These are phyloP conservation scores for Peromyscus eremicus DNA, from an alignment of 2,797 vertebrate genomes.

Conservation along the genomic window DNA sequence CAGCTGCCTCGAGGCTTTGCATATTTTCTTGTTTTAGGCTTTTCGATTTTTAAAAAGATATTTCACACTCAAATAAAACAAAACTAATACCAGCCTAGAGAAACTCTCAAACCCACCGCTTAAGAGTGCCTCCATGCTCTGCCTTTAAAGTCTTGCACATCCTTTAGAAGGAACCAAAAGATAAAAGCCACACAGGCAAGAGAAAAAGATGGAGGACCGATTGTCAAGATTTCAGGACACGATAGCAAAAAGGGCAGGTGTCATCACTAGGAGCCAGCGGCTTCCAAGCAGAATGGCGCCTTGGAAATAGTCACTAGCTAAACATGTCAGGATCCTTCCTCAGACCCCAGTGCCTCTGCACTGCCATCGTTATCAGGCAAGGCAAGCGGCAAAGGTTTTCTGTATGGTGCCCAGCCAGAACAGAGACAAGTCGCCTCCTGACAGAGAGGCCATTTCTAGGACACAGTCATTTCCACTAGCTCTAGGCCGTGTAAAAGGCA, in stretches of 20 bases:
- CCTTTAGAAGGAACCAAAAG: slow-evolving; percentile 71
- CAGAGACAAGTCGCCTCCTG: slow-evolving; percentile 65
- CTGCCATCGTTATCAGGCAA: background rate
- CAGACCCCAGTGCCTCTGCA: background rate
- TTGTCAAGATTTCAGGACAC: slow-evolving; percentile 62
- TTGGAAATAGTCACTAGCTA: background rate
- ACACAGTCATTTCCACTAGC: slow-evolving; percentile 24
- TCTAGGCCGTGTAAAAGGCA: slow-evolving; percentile 56
- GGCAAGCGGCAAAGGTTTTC: background rate
- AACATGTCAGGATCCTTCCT: slow-evolving; percentile 49
- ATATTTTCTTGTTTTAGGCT: slow-evolving; percentile 63
- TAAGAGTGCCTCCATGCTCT: slow-evolving; percentile 53
- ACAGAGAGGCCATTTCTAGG: slow-evolving; percentile 66
- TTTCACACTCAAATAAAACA: slow-evolving; percentile 76
- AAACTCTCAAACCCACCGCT: slow-evolving; percentile 56
- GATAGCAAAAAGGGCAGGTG: slow-evolving; percentile 46
- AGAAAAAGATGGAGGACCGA: slow-evolving; percentile 59
- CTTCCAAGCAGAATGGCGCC: slow-evolving; percentile 39
- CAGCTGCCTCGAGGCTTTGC: slow-evolving; percentile 73
- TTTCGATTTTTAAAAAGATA: slow-evolving; percentile 64
- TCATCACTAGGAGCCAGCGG: background rate
- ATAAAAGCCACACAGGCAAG: slow-evolving; percentile 62
- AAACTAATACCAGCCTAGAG: slow-evolving; percentile 66
- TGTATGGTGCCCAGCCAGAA: slow-evolving; percentile 19
- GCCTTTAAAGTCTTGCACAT: slow-evolving; percentile 66